Evolutionary conservation across 2,888 invertebrate genomes (phyloP).

Genomic region (Bombyx huttoni): DNA sequence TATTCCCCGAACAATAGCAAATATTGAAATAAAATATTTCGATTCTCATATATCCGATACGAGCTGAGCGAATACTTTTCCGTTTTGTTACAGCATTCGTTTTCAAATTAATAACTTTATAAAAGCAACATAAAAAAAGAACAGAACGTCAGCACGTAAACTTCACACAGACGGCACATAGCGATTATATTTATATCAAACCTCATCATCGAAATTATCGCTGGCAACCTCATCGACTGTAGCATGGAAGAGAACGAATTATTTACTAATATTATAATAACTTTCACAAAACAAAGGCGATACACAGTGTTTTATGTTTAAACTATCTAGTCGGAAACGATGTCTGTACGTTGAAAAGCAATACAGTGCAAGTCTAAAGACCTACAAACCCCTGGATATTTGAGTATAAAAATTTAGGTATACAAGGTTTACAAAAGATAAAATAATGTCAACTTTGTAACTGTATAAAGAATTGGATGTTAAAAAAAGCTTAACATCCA

Average conservation of each 20-base stretch:
- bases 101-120: background rate
- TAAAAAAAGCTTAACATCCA: too few species aligned
- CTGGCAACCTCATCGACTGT: conserved; percentile 62
- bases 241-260: conserved; percentile 46
- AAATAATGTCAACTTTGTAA: too few species aligned
- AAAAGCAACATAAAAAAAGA: background rate
- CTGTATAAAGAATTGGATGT: too few species aligned
- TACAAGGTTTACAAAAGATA: too few species aligned
- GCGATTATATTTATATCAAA: conserved; percentile 28
- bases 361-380: too few species aligned
- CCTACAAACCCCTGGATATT: too few species aligned
- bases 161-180: background rate
- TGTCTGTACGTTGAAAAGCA: too few species aligned
- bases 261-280: conserved; percentile 2
- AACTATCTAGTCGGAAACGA: too few species aligned
- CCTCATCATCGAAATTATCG: conserved; percentile 56
- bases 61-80: too few species aligned
- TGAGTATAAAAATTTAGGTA: too few species aligned
- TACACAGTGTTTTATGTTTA: background rate
- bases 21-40: background rate
- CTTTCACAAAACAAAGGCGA: background rate
- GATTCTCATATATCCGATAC: too few species aligned
- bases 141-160: background rate
- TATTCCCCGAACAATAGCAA: background rate
- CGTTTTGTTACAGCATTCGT: background rate